phyloP scores from a whole-genome alignment of 2,113 vertebrate species.

The Acrocephalus kingi region DNA sequence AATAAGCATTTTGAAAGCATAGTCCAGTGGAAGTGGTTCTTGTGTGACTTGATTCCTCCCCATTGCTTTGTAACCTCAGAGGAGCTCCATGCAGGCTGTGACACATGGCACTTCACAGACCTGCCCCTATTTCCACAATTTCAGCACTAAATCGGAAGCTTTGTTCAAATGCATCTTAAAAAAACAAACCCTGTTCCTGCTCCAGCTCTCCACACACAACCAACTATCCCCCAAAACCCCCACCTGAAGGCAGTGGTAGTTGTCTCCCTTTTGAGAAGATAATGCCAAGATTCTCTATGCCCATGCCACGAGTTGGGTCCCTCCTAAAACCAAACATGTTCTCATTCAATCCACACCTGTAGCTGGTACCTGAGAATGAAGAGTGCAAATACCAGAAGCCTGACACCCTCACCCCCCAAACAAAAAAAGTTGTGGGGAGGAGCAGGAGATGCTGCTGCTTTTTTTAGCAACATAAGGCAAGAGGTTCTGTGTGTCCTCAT shows the following conservation, averaged over 20 bases:
- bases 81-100: background rate
- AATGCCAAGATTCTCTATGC: background rate
- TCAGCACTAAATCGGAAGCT: background rate
- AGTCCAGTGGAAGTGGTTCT: background rate
- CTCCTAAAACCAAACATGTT: background rate
- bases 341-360: background rate
- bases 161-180: background rate
- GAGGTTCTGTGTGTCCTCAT: background rate
- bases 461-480: background rate
- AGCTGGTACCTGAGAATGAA: background rate
- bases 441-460: background rate
- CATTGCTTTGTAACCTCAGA: background rate
- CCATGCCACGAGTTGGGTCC: background rate
- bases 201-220: background rate
- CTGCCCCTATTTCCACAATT: background rate
- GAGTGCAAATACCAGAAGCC: background rate
- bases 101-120: background rate
- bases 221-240: background rate
- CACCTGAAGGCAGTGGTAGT: background rate
- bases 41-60: background rate
- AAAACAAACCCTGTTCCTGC: background rate
- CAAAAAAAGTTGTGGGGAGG: no score
- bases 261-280: background rate
- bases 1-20: background rate
- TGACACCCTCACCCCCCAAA: rapidly evolving